Evolutionary conservation across 1,140 invertebrate species (phyloP).

Genomic region (Musca vetustissima): DNA sequence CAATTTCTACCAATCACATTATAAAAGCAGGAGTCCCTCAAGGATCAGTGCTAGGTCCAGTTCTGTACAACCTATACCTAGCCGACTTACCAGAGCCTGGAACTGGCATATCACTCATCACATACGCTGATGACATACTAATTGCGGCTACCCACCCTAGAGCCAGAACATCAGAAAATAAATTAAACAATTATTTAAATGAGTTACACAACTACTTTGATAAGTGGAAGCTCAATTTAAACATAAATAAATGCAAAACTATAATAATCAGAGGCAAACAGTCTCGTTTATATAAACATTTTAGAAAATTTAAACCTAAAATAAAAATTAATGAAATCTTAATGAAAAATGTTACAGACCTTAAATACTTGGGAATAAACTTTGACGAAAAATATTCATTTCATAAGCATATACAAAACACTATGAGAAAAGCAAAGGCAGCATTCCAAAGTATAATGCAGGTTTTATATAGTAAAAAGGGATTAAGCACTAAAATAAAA

Average conservation of each 20-base stretch:
- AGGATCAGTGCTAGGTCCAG: not conserved
- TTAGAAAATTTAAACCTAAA: no score
- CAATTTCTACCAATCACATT: not conserved
- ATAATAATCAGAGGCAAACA: not conserved
- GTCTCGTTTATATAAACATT: not conserved
- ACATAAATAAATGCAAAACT: not conserved
- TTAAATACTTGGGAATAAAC: constrained; percentile 1
- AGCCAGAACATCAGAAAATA: not conserved
- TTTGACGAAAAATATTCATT: not conserved
- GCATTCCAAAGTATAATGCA: not conserved
- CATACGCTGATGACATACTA: constrained; percentile 8
- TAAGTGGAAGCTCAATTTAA: constrained; percentile 6
- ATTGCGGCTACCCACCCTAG: not conserved
- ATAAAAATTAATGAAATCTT: no score
- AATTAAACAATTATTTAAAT: not conserved
- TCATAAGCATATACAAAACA: not conserved
- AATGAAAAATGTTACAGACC: not conserved
- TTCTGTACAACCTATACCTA: not conserved
- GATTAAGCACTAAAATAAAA: not conserved
- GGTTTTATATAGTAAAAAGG: not conserved
- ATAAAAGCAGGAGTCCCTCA: constrained; percentile 11
- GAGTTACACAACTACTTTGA: not conserved
- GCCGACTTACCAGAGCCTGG: not conserved
- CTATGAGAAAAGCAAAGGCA: not conserved
- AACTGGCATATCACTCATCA: not conserved